Base-by-base conservation (phyloP, 2,888 invertebrate species). In the Drosophila suboccidentalis region DNA sequence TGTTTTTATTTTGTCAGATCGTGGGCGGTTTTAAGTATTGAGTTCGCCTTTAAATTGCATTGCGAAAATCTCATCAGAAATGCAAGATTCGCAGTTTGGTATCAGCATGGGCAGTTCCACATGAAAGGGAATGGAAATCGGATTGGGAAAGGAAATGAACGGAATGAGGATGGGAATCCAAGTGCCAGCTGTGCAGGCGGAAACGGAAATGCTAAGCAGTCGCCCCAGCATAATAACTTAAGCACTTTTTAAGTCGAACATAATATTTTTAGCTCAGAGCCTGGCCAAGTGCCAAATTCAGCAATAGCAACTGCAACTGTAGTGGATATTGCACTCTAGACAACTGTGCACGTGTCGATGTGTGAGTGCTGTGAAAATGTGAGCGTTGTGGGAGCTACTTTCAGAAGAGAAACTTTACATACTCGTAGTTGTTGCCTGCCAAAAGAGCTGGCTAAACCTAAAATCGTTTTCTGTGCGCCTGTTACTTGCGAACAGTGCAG, bases 161-260 rank as follows among this genome's bases (percentile, higher is more conserved):
- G 22, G 29, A 9, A 13, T 22, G 46, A n/a, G 17, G n/a, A 60
- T 15, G 5, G 58, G n/a, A 10, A 8, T 38, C 13, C 22, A 4
- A 51, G 34, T 51, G 41, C 36, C 62, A 69, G 58, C 57, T 69
- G 78, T 59, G 71, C 65, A 61, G 9, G 41, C 75, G 75, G 78
- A 77, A 72, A 59, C 67, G 80, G 80, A 83, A 78, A 73, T 73
- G 72, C 78, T 75, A 76, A 80, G 36, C 65, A 72, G 50, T 15
- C 57, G 36, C 22, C 60, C 54, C 65, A 70, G 59, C 66, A 58
- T 84, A 83, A 83, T 84, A 83, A 75, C 73, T 83, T 84, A 83
- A 84, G 82, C 73, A 75, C 75, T 83, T 82, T 79, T 69, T 79
- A 83, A 83, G 82, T 78, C 67, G 80, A 65, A 71, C 84, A 75